phyloP scores from a whole-genome alignment of 2,113 vertebrate genomes.

The Psephotus haematonotus region DNA sequence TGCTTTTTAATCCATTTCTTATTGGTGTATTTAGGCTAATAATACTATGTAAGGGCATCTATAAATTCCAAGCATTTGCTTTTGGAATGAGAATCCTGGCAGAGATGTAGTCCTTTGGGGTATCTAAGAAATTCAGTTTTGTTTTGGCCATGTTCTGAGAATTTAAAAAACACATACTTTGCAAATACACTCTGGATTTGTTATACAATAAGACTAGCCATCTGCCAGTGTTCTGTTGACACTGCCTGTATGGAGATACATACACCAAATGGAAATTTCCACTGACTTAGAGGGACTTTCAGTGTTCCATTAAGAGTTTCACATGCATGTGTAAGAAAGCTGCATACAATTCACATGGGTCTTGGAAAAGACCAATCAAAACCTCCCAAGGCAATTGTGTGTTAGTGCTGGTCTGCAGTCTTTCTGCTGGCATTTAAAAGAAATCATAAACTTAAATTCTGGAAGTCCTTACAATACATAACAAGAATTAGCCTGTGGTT shows the following conservation, averaged over 20 bases:
- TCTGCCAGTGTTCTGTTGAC: neutral
- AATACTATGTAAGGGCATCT: neutral
- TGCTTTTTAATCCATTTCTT: neutral
- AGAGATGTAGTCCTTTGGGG: neutral
- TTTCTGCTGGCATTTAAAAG: neutral
- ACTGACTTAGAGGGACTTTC: neutral
- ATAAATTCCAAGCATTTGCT: neutral
- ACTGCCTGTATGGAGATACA: neutral
- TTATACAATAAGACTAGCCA: neutral
- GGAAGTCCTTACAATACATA: neutral
- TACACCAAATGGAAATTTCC: neutral
- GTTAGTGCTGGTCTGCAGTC: neutral
- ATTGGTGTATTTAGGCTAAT: neutral
- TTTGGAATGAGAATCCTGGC: neutral
- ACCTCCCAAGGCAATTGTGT: neutral
- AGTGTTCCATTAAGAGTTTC: neutral
- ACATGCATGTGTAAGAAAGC: neutral
- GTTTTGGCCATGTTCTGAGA: neutral
- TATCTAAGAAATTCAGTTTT: neutral
- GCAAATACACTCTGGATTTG: neutral
- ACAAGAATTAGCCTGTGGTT: neutral
- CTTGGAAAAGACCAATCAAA: neutral
- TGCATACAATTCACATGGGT: neutral
- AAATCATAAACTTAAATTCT: neutral
- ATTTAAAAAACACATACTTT: neutral